Evolutionary conservation across 2,113 vertebrate species (phyloP).

Genomic region (Panurus biarmicus): DNA sequence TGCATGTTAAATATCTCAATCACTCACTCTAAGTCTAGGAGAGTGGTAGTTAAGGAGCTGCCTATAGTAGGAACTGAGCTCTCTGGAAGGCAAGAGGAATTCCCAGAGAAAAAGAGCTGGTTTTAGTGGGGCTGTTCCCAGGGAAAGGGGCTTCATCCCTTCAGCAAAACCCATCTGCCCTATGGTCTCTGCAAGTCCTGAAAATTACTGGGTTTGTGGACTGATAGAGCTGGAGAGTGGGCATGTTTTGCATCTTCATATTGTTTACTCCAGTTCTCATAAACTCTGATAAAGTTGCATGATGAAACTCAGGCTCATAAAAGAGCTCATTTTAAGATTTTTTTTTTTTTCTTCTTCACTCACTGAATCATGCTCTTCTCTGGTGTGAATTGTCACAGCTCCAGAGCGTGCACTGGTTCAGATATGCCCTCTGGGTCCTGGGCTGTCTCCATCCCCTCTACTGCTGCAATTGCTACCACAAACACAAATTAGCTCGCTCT

Average conservation of each 20-base stretch:
- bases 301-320: background rate
- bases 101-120: background rate
- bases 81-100: background rate
- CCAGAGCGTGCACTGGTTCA: background rate
- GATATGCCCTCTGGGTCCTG: background rate
- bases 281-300: background rate
- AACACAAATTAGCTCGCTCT: background rate
- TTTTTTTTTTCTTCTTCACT: background rate
- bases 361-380: background rate
- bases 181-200: background rate
- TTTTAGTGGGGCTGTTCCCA: background rate
- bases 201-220: background rate
- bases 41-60: background rate
- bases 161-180: background rate
- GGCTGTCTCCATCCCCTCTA: background rate
- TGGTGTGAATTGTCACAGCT: background rate
- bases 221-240: background rate
- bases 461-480: background rate
- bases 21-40: background rate
- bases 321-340: background rate
- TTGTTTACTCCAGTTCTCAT: background rate
- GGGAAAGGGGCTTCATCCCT: background rate
- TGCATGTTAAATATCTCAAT: background rate
- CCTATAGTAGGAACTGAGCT: background rate
- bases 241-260: accelerated